These are phyloP conservation scores for Parnassius mnemosyne DNA, from an alignment of 2,888 invertebrate species.

Conservation along the genomic window DNA sequence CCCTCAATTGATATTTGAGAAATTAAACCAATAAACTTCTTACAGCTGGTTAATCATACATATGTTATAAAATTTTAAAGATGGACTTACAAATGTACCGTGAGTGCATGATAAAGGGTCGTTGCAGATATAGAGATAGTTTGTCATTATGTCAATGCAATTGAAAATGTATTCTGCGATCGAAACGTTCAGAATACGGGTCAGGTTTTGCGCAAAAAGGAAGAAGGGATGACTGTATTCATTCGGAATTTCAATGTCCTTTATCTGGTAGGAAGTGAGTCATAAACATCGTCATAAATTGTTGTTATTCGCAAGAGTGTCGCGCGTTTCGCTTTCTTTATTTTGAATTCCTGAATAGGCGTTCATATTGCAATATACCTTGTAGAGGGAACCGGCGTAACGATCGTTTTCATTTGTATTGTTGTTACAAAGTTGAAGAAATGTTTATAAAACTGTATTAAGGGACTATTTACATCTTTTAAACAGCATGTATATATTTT, in stretches of 20 bases:
- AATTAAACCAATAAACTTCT: too few species aligned
- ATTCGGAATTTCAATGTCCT: conserved; percentile 66
- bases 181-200: conserved; percentile 37
- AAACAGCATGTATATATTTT: too few species aligned
- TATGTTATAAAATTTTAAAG: too few species aligned
- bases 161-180: conserved; percentile 13
- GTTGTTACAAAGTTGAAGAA: neutral
- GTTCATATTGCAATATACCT: conserved; percentile 12
- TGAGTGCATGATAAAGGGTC: too few species aligned
- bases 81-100: too few species aligned
- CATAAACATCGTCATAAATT: conserved; percentile 71
- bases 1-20: too few species aligned
- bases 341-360: conserved; percentile 24
- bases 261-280: conserved; percentile 61
- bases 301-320: conserved; percentile 62
- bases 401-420: neutral
- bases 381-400: neutral
- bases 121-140: too few species aligned
- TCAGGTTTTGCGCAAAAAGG: conserved; percentile 35
- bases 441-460: too few species aligned
- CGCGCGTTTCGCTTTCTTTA: conserved; percentile 37
- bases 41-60: too few species aligned
- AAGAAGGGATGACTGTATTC: conserved; percentile 42
- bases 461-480: too few species aligned
- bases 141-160: conserved; percentile 7